Evolutionary conservation across 1,140 invertebrate species (phyloP).

Genomic region (Eufriesea mexicana): DNA sequence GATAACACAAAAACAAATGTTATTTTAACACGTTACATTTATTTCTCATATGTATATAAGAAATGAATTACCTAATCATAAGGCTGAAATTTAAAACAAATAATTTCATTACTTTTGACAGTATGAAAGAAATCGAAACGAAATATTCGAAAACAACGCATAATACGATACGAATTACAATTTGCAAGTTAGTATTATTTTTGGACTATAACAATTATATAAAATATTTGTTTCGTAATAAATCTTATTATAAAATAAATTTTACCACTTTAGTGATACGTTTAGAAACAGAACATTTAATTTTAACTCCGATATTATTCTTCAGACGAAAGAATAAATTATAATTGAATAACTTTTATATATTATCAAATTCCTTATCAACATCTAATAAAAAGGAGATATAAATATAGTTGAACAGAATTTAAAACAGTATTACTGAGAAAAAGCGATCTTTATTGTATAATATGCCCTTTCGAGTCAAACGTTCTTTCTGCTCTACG

Average conservation of each 20-base stretch:
- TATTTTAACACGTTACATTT: no score
- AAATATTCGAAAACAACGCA: no score
- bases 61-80: no score
- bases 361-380: background rate
- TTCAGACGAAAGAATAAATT: background rate
- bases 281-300: background rate
- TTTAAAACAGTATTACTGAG: background rate
- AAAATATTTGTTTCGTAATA: background rate
- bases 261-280: background rate
- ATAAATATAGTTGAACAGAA: background rate
- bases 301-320: background rate
- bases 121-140: no score
- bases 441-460: conserved; percentile 4
- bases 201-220: background rate
- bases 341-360: background rate
- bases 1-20: no score
- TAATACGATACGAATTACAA: no score
- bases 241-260: background rate
- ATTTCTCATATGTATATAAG: no score
- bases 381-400: background rate
- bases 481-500: no score
- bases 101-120: no score
- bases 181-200: background rate
- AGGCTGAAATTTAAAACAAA: no score
- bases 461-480: background rate